Base-by-base conservation (phyloP, 2,888 invertebrate genomes). In the Nemotelus pantherinus region DNA sequence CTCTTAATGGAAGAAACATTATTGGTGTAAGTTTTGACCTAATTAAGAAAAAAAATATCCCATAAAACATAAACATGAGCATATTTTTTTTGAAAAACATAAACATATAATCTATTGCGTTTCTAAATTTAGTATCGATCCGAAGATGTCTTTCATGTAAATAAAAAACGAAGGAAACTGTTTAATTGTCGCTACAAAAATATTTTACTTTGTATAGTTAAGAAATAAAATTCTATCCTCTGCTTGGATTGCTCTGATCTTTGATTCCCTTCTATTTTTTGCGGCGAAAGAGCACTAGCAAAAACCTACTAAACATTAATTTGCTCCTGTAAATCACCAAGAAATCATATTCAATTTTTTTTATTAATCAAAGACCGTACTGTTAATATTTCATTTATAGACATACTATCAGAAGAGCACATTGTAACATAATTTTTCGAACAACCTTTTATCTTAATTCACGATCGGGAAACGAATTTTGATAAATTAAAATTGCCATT, bases 1-100 rank as follows among this genome's bases (percentile, higher is more conserved):
- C 10, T 9, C 41, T 74, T 74, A 63, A 48, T 6, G 60, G 63
- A 41, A 58, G 63, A 74, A 63, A 45, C 63, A 63, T 74, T 74
- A 74, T 45, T 74, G 74, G 74, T 74, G 74, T 74, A 74, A 74
- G 74, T 74, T 74, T 74, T 74, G 74, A 74, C 63, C 7, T 74
- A 74, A 74, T 60, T 74, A 74, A 74, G 74, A 60, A 74, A 72
- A 68, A 45, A 25, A 67, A 67, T 47, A 3, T 43, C 44, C 43
- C 10, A 45, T 55, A 48, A 39, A 65, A 47, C 10, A 63, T 41
- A 65, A 44, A 44, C 44, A 43, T 55, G 25, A 25, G 25, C 25
- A 25, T 25, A 25, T 25, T 25, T 25, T 45, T 43, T 55, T 55
- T 10, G 65, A 70, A 48, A 39, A 65, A 47, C 10, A 2, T 41